Evolutionary conservation across 2,797 vertebrate genomes (phyloP).

Genomic region (Thamnophis elegans): DNA sequence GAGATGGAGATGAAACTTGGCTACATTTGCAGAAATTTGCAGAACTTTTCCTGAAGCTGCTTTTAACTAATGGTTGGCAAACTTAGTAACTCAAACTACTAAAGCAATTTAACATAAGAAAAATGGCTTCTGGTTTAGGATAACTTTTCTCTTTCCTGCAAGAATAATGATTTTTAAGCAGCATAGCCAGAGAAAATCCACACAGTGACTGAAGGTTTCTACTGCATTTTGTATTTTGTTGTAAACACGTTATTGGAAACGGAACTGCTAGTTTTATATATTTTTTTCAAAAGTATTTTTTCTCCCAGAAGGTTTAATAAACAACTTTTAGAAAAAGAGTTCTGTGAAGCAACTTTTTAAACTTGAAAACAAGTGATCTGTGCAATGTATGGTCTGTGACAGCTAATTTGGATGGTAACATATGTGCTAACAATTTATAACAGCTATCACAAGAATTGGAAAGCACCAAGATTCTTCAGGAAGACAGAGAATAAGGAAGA

Average conservation of each 20-base stretch:
- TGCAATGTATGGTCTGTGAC: background rate
- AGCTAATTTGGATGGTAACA: background rate
- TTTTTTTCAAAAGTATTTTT: background rate
- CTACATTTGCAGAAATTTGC: background rate
- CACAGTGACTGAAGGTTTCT: background rate
- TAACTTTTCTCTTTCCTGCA: too few relatives aligned
- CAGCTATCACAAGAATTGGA: background rate
- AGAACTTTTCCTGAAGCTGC: background rate
- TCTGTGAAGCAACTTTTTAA: background rate
- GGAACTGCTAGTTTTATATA: background rate
- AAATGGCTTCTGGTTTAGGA: background rate
- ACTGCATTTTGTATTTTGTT: background rate
- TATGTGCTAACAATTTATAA: background rate
- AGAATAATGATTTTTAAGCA: background rate
- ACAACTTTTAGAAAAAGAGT: background rate
- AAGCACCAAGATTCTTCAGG: background rate
- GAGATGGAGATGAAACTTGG: background rate
- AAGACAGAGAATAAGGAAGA: background rate
- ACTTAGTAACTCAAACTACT: background rate
- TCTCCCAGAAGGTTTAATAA: background rate
- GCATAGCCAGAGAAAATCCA: background rate
- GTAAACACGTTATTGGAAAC: background rate
- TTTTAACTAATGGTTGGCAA: background rate
- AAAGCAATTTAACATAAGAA: background rate
- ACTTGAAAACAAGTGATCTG: background rate